A percentile compares a stretch with the other conserved stretches of the same genome.
phyloP scores from a whole-genome alignment of 2,797 vertebrate genomes.

The Scolopax rusticola region DNA sequence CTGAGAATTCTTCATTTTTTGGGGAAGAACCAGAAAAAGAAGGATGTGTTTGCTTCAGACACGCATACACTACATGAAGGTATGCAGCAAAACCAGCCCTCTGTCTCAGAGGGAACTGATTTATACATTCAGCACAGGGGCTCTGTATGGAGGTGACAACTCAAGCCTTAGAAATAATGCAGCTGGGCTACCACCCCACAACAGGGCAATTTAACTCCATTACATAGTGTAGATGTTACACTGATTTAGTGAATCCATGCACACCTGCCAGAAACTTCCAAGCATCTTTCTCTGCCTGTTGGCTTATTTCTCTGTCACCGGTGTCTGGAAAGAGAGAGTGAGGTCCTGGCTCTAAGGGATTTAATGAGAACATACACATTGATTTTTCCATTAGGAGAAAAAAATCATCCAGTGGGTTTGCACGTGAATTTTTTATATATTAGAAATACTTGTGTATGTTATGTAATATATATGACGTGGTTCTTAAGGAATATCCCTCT shows the following conservation, averaged over 20 bases:
- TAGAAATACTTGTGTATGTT: background rate
- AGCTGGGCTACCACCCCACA: background rate
- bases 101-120: background rate
- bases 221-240: rapidly evolving
- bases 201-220: background rate
- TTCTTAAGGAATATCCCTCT: background rate
- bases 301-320: background rate
- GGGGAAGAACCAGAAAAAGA: background rate
- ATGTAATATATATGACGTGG: background rate
- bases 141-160: background rate
- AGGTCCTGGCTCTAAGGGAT: background rate
- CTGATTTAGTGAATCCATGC: background rate
- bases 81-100: background rate
- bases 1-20: background rate
- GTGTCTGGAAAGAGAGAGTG: background rate
- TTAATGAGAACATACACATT: background rate
- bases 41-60: background rate
- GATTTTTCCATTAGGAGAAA: background rate
- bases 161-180: background rate
- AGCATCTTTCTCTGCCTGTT: background rate
- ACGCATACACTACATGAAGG: rapidly evolving
- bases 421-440: background rate
- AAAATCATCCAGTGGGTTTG: background rate
- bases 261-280: background rate
- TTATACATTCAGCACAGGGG: background rate